These are phyloP conservation scores for Hoplostethus atlanticus DNA, from an alignment of 2,797 vertebrate species.

Conservation along the genomic window DNA sequence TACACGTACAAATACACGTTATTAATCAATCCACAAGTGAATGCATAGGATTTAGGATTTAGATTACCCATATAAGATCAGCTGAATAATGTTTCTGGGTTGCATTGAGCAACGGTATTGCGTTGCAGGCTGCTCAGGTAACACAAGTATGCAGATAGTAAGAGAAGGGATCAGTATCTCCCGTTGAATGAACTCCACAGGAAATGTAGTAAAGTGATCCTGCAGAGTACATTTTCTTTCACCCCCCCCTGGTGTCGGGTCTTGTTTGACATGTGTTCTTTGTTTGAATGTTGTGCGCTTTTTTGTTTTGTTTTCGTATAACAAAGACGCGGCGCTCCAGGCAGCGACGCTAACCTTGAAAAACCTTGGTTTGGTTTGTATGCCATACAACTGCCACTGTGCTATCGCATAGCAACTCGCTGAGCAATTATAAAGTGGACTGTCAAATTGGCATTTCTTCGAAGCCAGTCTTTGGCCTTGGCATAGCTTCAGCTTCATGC, in stretches of 20 bases:
- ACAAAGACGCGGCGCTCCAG: not conserved
- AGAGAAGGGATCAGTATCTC: constrained; percentile 4
- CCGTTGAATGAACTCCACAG: constrained; percentile 17
- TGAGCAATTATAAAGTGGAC: constrained; percentile 1
- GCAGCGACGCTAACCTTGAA: not conserved
- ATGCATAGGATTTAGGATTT: not conserved
- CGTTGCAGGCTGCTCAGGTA: constrained; percentile 27
- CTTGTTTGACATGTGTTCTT: constrained; percentile 33
- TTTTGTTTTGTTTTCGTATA: not conserved
- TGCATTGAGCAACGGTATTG: constrained; percentile 21
- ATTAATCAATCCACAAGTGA: not conserved
- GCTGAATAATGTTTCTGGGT: not conserved
- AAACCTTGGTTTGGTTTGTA: not conserved
- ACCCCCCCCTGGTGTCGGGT: constrained; percentile 8
- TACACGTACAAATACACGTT: not conserved
- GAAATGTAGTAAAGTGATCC: constrained; percentile 44
- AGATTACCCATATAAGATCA: not conserved
- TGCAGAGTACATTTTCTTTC: constrained; percentile 4
- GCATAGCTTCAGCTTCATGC: too few relatives aligned
- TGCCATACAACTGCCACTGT: not conserved
- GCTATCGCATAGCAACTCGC: not conserved
- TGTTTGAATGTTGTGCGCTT: not conserved
- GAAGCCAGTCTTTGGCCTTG: too few relatives aligned
- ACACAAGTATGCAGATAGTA: constrained; percentile 23
- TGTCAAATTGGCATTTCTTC: too few relatives aligned